Conservation (phyloP, 2,888 invertebrate genomes). For the Andrena haemorrhoa region DNA sequence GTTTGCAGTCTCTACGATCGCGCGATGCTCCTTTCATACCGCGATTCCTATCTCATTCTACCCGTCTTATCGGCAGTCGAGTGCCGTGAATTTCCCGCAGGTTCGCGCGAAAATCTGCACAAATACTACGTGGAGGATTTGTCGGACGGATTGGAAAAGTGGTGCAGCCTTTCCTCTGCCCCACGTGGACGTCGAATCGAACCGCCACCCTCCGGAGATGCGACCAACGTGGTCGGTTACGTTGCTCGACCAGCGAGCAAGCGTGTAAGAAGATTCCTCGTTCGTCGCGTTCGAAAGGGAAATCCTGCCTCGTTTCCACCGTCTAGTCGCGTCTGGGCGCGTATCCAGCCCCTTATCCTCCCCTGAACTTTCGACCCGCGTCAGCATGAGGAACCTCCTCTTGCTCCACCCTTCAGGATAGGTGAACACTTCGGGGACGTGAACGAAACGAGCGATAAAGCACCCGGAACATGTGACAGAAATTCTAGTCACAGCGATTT, state of each 20-base stretch:
- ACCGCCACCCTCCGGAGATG: no score
- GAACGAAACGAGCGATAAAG: neutral
- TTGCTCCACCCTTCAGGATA: neutral
- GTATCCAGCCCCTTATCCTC: neutral
- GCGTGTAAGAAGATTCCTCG: neutral
- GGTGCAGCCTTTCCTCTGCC: neutral
- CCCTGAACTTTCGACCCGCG: neutral
- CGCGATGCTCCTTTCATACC: neutral
- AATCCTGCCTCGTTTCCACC: neutral
- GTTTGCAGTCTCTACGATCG: neutral
- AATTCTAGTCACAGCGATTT: neutral
- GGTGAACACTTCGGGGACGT: neutral
- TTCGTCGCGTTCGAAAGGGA: neutral
- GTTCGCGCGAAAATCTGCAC: conserved; percentile 22
- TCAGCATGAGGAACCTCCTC: neutral
- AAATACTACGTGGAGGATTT: conserved; percentile 19
- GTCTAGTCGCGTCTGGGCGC: neutral
- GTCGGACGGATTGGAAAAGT: neutral
- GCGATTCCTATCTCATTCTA: neutral
- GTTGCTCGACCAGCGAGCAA: neutral
- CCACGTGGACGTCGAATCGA: neutral
- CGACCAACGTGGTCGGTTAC: neutral
- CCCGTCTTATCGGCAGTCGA: neutral
- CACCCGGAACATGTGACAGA: neutral
- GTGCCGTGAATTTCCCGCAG: conserved; percentile 4